Evolutionary conservation across 2,888 invertebrate genomes (phyloP), one percentile per base, ranked within the genome.

Genomic region (Ectobius pallidus): DNA sequence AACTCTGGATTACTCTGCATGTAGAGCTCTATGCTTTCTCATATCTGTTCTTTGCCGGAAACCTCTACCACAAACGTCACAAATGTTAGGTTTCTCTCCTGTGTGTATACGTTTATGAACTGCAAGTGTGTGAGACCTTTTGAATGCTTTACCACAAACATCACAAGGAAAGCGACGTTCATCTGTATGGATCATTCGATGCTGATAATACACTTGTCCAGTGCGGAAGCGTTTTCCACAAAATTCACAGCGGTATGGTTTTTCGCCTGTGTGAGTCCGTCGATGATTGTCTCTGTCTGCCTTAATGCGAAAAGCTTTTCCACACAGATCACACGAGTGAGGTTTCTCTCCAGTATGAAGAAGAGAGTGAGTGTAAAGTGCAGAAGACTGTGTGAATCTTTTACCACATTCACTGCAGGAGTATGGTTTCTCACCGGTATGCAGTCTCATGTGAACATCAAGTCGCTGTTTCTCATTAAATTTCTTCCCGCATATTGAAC

Each of bases 161-260:
- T 76, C 73, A 65, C 76, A 76, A 0, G 75, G 76, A 71, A 75
- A 76, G 1, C 76, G 69, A 1, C 76, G 61, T 34, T 76, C 76
- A 14, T 74, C 76, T 11, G 76, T 76, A 55, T 76, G 76, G 22
- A 76, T 76, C 76, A 76, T 76, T 14, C 76, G 73, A 52, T 76
- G 76, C 68, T 76, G 73, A 32, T 69, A 72, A 67, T 72, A 74
- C 16, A 74, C 72, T 62, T 76, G 76, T 3, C 76, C 76, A 14
- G 76, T 76, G 2, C 76, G 73, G 61, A 76, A 76, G 18, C 69
- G 67, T 62, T 76, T 75, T 32, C 32, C 49, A 32, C 76, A 76
- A 46, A 71, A 76, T 63, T 76, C 75, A 69, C 76, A 76, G 55
- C 72, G 75, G 58, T 75, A 76, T 1, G 76, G 76, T 25, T 75